Evolutionary conservation across 23 tunicate species (phyloP), one percentile per base, ranked within the genome.

Genomic region (Styela clava): DNA sequence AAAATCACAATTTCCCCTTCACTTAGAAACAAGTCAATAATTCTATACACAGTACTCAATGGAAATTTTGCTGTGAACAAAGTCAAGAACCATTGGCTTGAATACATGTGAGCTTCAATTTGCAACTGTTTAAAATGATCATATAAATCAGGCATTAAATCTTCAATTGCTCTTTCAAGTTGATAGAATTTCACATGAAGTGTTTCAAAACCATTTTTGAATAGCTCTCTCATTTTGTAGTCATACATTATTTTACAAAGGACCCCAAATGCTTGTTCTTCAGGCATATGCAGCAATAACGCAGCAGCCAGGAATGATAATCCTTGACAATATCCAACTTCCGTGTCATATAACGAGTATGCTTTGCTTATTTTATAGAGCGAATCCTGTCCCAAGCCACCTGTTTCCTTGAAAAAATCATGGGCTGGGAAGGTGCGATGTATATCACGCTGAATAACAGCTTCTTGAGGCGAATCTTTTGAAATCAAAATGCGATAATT

Each of bases 341-440:
- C 98, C 23, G 76, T 77, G 69, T 94, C 98, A 51, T 80, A 88
- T 44, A 94, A 79, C 27, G 94, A 88, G 63, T 94, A 94, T 2
- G 98, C 98, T 72, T 94, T 94, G 64, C 89, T 74, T 63, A 94
- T 88, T 37, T 89, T 72, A 63, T 94, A 94, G 0, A 94, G 77
- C 12, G 98, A 88, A 61, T 88, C 94, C 52, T 94, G 98, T 21
- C 98, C 98, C 20, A 33, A 29, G 9, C 89, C 90, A 23, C 98
- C 98, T 22, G 79, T 68, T 26, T 77, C 84, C 52, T 85, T 81
- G 76, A 94, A 94, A 68, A 34, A 94, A 34, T 94, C 94, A 69
- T 94, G 92, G 1, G 98, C 98, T 20, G 98, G 98, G 68, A 94
- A 94, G 3, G 98, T 94, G 29, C 98, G 94, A 35, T 88, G 97